phyloP scores from a whole-genome alignment of 2,797 vertebrate species.

The Dendrocincla fuliginosa region DNA sequence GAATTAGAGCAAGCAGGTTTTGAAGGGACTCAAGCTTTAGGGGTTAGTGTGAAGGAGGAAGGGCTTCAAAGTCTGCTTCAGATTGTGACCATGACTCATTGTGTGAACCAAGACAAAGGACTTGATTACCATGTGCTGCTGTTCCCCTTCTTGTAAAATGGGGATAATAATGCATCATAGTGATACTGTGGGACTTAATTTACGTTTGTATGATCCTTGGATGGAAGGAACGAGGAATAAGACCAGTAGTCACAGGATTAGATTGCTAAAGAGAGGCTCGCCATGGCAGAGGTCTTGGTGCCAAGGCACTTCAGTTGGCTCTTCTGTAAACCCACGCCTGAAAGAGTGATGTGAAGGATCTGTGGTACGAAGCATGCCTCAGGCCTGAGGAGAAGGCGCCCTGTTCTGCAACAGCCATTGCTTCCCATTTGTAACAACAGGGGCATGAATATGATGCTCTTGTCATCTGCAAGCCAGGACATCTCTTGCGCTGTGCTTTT shows the following conservation, averaged over 20 bases:
- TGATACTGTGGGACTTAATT: not conserved
- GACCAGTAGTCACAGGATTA: constrained; percentile 12
- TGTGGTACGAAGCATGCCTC: not conserved
- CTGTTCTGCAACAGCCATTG: constrained; percentile 33
- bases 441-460: not conserved
- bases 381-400: not conserved
- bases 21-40: not conserved
- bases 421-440: not conserved
- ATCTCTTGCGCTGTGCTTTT: not conserved
- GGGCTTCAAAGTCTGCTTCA: not conserved
- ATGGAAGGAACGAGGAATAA: not conserved
- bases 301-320: not conserved
- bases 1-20: not conserved
- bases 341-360: not conserved
- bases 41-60: not conserved
- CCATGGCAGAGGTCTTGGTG: not conserved
- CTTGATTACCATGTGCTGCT: not conserved
- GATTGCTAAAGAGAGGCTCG: not conserved
- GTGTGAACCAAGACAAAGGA: not conserved
- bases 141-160: not conserved
- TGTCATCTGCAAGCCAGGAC: not conserved
- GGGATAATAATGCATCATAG: not conserved
- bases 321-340: not conserved
- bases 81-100: not conserved
- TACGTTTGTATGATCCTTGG: not conserved